These are phyloP conservation scores for Rhegmatorhina hoffmannsi DNA, from an alignment of 2,113 vertebrate genomes.

Conservation along the genomic window DNA sequence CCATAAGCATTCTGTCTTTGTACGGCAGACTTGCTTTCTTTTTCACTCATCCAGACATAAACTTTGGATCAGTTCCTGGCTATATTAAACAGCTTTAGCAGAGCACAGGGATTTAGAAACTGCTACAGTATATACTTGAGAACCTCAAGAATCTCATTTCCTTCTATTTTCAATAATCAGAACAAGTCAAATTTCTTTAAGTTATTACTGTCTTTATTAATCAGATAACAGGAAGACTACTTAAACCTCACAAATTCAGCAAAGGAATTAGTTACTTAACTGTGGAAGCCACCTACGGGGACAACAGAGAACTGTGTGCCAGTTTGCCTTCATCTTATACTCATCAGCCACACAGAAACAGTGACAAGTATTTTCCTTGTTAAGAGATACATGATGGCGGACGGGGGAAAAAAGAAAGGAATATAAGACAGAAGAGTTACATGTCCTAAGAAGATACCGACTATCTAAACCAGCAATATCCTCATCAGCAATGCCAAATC, in stretches of 20 bases:
- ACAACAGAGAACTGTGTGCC: not conserved
- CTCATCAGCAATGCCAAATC: not conserved
- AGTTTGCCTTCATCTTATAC: not conserved
- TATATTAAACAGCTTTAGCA: not conserved
- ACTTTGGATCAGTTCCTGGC: not conserved
- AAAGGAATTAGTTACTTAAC: not conserved
- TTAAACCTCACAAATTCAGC: not conserved
- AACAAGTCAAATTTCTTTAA: not conserved
- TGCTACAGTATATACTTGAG: not conserved
- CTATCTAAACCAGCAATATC: not conserved
- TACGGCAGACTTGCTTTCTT: not conserved
- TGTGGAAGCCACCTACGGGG: not conserved
- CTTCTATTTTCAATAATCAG: not conserved
- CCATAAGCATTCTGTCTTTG: not conserved
- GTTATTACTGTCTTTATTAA: not conserved
- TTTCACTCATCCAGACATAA: not conserved
- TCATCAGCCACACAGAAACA: not conserved
- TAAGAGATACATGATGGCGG: not conserved
- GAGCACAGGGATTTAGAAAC: not conserved
- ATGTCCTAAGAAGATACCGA: not conserved
- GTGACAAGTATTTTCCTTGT: fast-evolving
- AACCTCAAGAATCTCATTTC: not conserved
- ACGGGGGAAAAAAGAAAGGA: fast-evolving
- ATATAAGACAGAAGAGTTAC: not conserved
- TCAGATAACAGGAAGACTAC: not conserved